phyloP scores from a whole-genome alignment of 2,888 invertebrate genomes.

The Norana najaformis region DNA sequence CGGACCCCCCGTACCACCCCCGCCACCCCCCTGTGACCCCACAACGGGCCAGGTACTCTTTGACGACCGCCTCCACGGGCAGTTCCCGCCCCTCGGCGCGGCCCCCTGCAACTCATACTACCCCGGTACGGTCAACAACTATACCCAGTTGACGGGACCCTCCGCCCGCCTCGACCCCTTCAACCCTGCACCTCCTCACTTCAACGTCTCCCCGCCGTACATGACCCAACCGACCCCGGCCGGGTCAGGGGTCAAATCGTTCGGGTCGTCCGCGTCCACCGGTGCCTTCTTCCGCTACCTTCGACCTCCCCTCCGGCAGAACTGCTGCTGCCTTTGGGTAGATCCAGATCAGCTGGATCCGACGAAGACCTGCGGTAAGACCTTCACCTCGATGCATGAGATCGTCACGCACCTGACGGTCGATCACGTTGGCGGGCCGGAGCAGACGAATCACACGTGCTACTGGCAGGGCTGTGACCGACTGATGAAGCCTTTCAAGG shows the following conservation, averaged over 20 bases:
- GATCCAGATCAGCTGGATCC: slow-evolving; percentile 71
- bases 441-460: slow-evolving; percentile 95
- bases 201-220: background rate
- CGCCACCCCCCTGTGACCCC: background rate
- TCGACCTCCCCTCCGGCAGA: slow-evolving; percentile 71
- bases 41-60: background rate
- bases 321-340: slow-evolving; percentile 74
- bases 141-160: slow-evolving; percentile 43
- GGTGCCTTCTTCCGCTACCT: slow-evolving; percentile 90
- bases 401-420: slow-evolving; percentile 95
- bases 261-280: slow-evolving; percentile 78
- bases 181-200: slow-evolving; percentile 43
- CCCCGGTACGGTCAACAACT: background rate
- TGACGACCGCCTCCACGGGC: slow-evolving; percentile 20
- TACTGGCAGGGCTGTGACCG: slow-evolving; percentile 95
- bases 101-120: background rate
- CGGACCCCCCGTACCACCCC: background rate
- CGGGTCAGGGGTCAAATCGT: slow-evolving; percentile 77
- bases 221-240: slow-evolving; percentile 50
- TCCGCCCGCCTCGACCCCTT: slow-evolving; percentile 40
- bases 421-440: slow-evolving; percentile 96
- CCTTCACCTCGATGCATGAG: slow-evolving; percentile 91
- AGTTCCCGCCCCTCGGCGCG: background rate
- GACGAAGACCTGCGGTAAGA: slow-evolving; percentile 84
- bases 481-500: slow-evolving; percentile 94